A percentile compares a stretch with the other conserved stretches of the same genome.
These are phyloP conservation scores for Cryptoleucopteryx plumbea DNA, from an alignment of 2,113 vertebrate genomes.

Conservation along the genomic window DNA sequence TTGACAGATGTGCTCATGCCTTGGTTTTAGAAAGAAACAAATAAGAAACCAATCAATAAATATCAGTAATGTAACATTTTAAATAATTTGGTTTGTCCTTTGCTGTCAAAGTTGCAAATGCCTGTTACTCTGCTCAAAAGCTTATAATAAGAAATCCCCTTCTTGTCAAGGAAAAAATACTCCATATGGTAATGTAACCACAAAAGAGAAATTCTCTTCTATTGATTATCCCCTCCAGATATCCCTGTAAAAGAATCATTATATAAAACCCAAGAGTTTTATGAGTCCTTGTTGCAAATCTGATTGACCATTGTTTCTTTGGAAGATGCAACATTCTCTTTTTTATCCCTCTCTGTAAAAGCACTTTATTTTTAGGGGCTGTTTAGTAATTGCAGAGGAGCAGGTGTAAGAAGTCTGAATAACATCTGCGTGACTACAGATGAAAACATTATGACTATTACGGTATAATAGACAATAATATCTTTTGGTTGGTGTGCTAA, in stretches of 20 bases:
- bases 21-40: conserved; percentile 28
- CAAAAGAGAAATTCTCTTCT: conserved; percentile 33
- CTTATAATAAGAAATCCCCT: conserved; percentile 45
- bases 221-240: conserved; percentile 39
- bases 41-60: conserved; percentile 33
- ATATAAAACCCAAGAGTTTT: background rate
- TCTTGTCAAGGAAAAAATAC: conserved; percentile 18
- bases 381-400: background rate
- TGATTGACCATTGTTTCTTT: conserved; percentile 9
- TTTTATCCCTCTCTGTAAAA: background rate
- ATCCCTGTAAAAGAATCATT: background rate
- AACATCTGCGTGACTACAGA: background rate
- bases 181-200: conserved; percentile 52
- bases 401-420: background rate
- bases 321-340: background rate
- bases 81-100: conserved; percentile 51
- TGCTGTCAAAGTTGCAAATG: background rate
- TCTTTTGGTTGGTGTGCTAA: background rate
- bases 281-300: background rate
- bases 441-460: background rate
- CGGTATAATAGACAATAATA: background rate
- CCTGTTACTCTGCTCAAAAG: conserved; percentile 21
- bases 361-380: background rate
- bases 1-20: conserved; percentile 1
- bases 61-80: background rate